Base-by-base conservation (phyloP, 2,113 vertebrate species). In the Coptodon rendalli region DNA sequence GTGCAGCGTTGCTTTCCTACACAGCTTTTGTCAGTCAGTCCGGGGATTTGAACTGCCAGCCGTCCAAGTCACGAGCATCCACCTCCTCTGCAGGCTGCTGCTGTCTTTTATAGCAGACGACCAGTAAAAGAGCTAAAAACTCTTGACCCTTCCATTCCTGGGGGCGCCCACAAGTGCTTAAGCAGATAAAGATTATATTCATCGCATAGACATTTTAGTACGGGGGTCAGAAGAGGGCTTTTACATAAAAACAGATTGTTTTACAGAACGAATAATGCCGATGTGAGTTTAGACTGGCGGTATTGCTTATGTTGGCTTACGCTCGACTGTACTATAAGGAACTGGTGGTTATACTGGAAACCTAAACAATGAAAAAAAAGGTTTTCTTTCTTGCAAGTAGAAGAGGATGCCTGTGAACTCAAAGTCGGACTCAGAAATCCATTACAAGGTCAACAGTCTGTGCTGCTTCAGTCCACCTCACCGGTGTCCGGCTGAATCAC, bases 141-240 rank as follows among this genome's bases (percentile, higher is more conserved):
- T 89, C 86, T 87, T 91, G 90, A 91, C 89, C 91, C 68, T 11
- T 81, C 56, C 80, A 7, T 86, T 92, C 78, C 84, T 91, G 87
- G 86, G 71, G 73, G 81, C 45, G 11, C 89, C 85, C 85, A 91
- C 89, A 92, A 93, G 86, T 90, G 79, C 91, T 91, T 91, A 91
- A 92, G 89, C 81, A 84, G 89, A 93, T 94, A 90, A 90, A 92
- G 91, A 90, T 90, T 90, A 89, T 88, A 87, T 90, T 90, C 61
- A 82, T 92, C 78, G 81, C 88, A 85, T 45, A 87, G 88, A 36
- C 85, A 86, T 91, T 93, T 92, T 88, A 86, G 61, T 86, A 73
- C 38, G 17, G 66, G 50, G 82, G 88, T 90, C 85, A 88, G 82
- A 57, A 89, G 56, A 82, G 83, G 80, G 85, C 85, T 88, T 92